Percentiles rank a stretch among this genome's conserved stretches.
Conservation (phyloP, 2,113 vertebrate species). For the Oncorhynchus tshawytscha region DNA sequence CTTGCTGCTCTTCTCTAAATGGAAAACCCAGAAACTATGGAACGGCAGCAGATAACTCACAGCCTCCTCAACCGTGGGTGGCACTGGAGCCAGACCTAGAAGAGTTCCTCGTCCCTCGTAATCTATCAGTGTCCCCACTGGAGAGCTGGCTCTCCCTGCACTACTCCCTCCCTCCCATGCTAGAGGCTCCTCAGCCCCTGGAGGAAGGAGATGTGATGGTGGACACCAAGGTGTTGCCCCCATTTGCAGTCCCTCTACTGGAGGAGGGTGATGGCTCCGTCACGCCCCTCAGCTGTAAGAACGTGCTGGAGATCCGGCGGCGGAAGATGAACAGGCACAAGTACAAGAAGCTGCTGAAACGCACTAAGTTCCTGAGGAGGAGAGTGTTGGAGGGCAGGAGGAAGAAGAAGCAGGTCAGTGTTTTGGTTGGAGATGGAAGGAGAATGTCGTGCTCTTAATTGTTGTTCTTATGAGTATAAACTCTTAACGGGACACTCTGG, state of each 20-base stretch:
- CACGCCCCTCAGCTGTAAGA: slow-evolving; percentile 77
- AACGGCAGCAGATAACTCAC: slow-evolving; percentile 66
- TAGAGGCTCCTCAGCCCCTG: slow-evolving; percentile 48
- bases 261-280: slow-evolving; percentile 48
- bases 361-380: slow-evolving; percentile 80
- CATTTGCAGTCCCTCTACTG: slow-evolving; percentile 26
- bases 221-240: slow-evolving; percentile 62
- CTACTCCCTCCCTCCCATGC: slow-evolving; percentile 76
- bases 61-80: slow-evolving; percentile 64
- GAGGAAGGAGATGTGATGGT: slow-evolving; percentile 50
- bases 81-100: slow-evolving; percentile 81
- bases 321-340: slow-evolving; percentile 93
- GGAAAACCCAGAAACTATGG: slow-evolving; percentile 61
- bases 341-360: slow-evolving; percentile 86
- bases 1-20: slow-evolving; percentile 30
- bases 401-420: slow-evolving; percentile 76
- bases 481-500: no score
- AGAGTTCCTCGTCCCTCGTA: slow-evolving; percentile 86
- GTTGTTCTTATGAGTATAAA: no score
- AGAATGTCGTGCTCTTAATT: not conserved
- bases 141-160: slow-evolving; percentile 89
- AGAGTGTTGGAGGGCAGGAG: slow-evolving; percentile 75
- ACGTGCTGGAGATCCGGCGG: slow-evolving; percentile 85
- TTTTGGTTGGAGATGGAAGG: not conserved
- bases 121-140: slow-evolving; percentile 86